Base-by-base conservation (phyloP, 2,113 vertebrate genomes). In the Dolichallabes microphthalmus region DNA sequence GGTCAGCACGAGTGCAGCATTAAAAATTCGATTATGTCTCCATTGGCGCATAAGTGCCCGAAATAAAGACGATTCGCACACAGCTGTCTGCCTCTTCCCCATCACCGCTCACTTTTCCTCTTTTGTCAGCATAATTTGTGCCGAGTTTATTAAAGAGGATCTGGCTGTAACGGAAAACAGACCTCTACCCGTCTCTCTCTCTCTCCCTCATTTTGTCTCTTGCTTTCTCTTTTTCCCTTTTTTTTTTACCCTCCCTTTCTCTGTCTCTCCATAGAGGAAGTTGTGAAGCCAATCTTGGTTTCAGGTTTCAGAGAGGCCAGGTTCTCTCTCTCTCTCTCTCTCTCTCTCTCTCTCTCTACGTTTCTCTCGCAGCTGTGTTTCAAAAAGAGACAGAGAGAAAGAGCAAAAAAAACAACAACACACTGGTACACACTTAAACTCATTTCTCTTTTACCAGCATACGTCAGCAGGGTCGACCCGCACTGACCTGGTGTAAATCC, bases 111-210 rank as follows among this genome's bases (percentile, higher is more conserved):
- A 81, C 90, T 92, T 94, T 92, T 90, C 92, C 88, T 87, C 87
- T 92, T 88, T 92, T 92, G 93, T 94, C 94, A 95, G 94, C 94
- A 94, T 90, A 91, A 93, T 92, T 93, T 88, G 81, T 88, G 84
- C 91, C 92, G 91, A 90, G 89, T 90, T 90, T 91, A 93, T 94
- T 92, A 90, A 92, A 91, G 92, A 93, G 77, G 92, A 92, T 94
- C 92, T 94, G 92, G 89, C 84, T 86, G 92, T 94, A 96, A 95
- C 91, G 92, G 89, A 93, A 94, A 94, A 92, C 93, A 95, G 92
- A 93, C 93, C 82, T 92, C 89, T 89, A 83, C 35, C 82, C 84
- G 25, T 84, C 45, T 81, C 61, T 32, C 79, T 30, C 60, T 84
- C 87, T 76, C 88, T 82, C 82, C 32, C 80, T 57, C 84, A 69